phyloP scores from a whole-genome alignment of 2,797 vertebrate genomes.

The Iguana delicatissima region DNA sequence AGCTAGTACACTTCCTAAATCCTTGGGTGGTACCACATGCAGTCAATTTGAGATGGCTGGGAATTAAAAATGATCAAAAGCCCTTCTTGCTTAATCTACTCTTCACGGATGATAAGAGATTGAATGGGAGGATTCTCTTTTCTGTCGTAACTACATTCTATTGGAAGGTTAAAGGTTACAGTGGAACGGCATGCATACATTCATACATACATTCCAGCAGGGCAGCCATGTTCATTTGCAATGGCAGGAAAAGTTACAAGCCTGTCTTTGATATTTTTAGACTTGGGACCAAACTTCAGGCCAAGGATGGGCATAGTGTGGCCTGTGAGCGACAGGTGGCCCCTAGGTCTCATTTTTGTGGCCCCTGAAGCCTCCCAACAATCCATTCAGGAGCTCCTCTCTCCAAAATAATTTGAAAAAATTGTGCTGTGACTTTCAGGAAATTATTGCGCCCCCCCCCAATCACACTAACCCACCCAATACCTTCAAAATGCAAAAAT shows the following conservation, averaged over 20 bases:
- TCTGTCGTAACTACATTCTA: not conserved
- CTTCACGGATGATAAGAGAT: not conserved
- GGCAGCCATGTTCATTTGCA: not conserved
- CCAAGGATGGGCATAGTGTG: too few relatives aligned
- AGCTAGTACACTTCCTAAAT: constrained; percentile 40
- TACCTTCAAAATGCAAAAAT: too few relatives aligned
- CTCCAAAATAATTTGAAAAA: too few relatives aligned
- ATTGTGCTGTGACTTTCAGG: too few relatives aligned
- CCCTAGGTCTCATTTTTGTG: too few relatives aligned
- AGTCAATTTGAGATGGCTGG: not conserved
- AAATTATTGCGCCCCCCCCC: too few relatives aligned
- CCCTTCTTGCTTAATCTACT: constrained; percentile 33
- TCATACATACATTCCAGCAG: not conserved
- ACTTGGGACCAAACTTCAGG: not conserved
- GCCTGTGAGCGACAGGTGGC: too few relatives aligned
- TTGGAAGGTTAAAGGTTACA: not conserved
- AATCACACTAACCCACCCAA: too few relatives aligned
- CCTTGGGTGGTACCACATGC: not conserved
- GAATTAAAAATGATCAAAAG: constrained; percentile 18
- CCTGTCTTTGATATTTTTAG: not conserved
- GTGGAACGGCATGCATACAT: not conserved
- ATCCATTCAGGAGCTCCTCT: too few relatives aligned
- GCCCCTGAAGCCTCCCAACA: too few relatives aligned
- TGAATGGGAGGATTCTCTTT: not conserved
- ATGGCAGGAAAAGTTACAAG: not conserved